phyloP scores from a whole-genome alignment of 1,140 invertebrate species.

The Drosophila neocordata region DNA sequence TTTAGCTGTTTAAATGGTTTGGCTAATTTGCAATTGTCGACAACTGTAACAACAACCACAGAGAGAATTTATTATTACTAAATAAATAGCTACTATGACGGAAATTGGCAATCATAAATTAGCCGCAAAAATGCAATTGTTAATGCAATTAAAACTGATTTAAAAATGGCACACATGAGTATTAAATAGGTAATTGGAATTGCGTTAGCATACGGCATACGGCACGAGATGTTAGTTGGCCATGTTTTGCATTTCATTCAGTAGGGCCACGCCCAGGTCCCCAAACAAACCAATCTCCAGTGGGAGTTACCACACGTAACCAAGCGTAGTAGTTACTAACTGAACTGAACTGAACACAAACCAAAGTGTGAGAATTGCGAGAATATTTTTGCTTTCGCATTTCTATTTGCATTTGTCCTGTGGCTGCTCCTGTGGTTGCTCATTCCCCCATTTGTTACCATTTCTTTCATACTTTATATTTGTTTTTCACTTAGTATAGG shows the following conservation, averaged over 20 bases:
- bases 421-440: constrained; percentile 21
- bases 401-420: constrained; percentile 11
- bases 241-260: constrained; percentile 6
- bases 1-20: constrained; percentile 31
- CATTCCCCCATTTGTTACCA: background rate
- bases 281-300: constrained; percentile 6
- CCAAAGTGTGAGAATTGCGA: constrained; percentile 6
- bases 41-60: background rate
- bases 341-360: background rate
- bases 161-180: constrained; percentile 21
- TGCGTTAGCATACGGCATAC: constrained; percentile 25
- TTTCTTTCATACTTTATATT: background rate
- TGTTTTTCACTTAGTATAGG: background rate
- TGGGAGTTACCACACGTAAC: constrained; percentile 10
- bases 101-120: constrained; percentile 38
- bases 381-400: background rate
- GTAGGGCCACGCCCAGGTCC: constrained; percentile 54
- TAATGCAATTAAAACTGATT: constrained; percentile 31
- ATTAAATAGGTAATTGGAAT: constrained; percentile 1
- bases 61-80: constrained; percentile 3
- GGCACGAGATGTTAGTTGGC: constrained; percentile 56
- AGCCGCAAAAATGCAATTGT: constrained; percentile 23
- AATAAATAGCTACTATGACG: background rate
- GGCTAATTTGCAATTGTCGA: constrained; percentile 46
- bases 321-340: constrained; percentile 10